Evolutionary conservation across 2,888 invertebrate genomes (phyloP).

Genomic region (Luperina testacea): DNA sequence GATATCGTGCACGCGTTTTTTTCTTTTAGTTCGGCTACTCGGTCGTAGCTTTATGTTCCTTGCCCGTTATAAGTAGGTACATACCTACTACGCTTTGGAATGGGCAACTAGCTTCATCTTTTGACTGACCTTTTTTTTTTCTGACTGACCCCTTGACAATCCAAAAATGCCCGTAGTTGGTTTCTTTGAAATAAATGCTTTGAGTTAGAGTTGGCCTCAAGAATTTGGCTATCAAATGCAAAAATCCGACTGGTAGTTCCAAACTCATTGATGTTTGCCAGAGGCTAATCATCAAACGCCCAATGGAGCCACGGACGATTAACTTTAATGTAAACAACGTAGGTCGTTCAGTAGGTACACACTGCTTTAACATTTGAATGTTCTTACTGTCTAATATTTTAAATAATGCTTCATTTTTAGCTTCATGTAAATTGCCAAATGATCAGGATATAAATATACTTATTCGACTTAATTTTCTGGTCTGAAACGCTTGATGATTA

Average conservation of each 20-base stretch:
- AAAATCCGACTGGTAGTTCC: neutral
- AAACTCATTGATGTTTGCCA: neutral
- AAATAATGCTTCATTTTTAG: neutral
- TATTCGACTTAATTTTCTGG: neutral
- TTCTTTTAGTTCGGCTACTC: too few species aligned
- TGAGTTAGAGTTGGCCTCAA: neutral
- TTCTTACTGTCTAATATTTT: neutral
- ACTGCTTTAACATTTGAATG: neutral
- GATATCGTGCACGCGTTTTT: too few species aligned
- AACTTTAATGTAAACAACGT: slow-evolving; percentile 22
- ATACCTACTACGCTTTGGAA: too few species aligned
- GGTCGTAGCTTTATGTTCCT: too few species aligned
- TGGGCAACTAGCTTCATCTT: too few species aligned
- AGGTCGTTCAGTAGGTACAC: neutral
- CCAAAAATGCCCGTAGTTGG: too few species aligned
- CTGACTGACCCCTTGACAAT: too few species aligned
- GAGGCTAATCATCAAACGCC: neutral
- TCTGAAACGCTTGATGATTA: neutral
- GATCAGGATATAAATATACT: neutral
- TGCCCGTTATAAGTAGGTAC: too few species aligned
- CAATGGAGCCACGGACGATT: slow-evolving; percentile 21
- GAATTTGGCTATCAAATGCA: neutral
- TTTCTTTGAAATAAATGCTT: too few species aligned
- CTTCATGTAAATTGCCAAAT: neutral
- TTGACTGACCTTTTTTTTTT: too few species aligned